Conservation (phyloP, 2,888 invertebrate genomes). For the Cerceris rybyensis region DNA sequence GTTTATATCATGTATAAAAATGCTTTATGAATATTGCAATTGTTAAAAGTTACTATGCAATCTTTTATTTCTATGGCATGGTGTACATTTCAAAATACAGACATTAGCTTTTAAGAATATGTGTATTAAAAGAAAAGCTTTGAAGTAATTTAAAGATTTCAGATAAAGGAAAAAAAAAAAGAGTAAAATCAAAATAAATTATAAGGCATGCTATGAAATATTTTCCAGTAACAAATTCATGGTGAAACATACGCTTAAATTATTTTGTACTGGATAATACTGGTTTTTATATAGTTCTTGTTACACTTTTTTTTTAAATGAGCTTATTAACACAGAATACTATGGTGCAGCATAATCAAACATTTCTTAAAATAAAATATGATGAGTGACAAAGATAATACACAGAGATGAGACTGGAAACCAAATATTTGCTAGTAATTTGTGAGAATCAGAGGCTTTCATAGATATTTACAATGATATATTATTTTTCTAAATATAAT, state of each 20-base stretch:
- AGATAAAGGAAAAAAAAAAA: constrained; percentile 30
- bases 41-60: constrained; percentile 27
- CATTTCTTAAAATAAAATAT: constrained; percentile 11
- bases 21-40: constrained; percentile 25
- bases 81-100: constrained; percentile 16
- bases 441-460: constrained; percentile 30
- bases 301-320: constrained; percentile 28
- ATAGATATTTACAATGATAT: constrained; percentile 30
- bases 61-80: constrained; percentile 19
- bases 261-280: constrained; percentile 43
- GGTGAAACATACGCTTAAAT: constrained; percentile 31
- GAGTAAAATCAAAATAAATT: constrained; percentile 49
- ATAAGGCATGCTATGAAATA: constrained; percentile 28
- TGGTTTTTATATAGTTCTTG: constrained; percentile 40
- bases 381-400: constrained; percentile 21
- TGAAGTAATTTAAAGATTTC: constrained; percentile 10
- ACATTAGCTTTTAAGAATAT: constrained; percentile 24
- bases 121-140: constrained; percentile 26
- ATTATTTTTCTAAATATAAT: constrained; percentile 44
- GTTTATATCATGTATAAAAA: constrained; percentile 39
- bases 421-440: constrained; percentile 39
- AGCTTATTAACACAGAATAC: constrained; percentile 16
- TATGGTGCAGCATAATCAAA: constrained; percentile 1
- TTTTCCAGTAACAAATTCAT: constrained; percentile 35
- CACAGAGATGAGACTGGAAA: constrained; percentile 49